These are phyloP conservation scores for Pollenia amentaria DNA, from an alignment of 2,888 invertebrate genomes.

Conservation along the genomic window DNA sequence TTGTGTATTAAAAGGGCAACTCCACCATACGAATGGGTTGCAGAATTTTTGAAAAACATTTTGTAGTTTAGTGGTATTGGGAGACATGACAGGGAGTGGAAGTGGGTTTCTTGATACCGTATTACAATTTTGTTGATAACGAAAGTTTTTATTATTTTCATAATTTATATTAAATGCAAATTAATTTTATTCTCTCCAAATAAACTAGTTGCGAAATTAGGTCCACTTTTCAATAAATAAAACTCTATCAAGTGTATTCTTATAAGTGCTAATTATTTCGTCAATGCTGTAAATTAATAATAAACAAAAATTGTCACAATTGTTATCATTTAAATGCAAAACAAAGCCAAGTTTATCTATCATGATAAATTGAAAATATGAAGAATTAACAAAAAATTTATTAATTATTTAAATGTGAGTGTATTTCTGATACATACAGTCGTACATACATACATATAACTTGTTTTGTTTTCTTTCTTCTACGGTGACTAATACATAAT, in stretches of 20 bases:
- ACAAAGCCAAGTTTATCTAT: neutral
- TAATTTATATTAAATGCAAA: no score
- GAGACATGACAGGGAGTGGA: conserved; percentile 31
- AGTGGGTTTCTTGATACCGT: conserved; percentile 46
- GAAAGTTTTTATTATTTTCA: no score
- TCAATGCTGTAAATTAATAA: neutral
- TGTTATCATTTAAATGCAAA: conserved; percentile 3
- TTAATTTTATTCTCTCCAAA: no score
- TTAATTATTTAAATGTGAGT: neutral
- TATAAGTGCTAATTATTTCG: neutral
- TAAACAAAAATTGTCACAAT: neutral
- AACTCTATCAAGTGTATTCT: no score
- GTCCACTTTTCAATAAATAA: no score
- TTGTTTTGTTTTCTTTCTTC: conserved; percentile 18
- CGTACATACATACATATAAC: neutral
- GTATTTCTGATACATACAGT: neutral
- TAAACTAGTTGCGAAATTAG: no score
- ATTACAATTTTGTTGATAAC: no score
- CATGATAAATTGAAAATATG: conserved; percentile 8
- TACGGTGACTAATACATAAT: conserved; percentile 50
- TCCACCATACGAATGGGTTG: no score
- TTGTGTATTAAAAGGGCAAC: no score
- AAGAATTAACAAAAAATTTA: conserved; percentile 9
- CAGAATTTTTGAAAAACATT: no score
- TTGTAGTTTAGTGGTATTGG: no score